Conservation (phyloP, 2,113 vertebrate species). For the Maccullochella peelii region DNA sequence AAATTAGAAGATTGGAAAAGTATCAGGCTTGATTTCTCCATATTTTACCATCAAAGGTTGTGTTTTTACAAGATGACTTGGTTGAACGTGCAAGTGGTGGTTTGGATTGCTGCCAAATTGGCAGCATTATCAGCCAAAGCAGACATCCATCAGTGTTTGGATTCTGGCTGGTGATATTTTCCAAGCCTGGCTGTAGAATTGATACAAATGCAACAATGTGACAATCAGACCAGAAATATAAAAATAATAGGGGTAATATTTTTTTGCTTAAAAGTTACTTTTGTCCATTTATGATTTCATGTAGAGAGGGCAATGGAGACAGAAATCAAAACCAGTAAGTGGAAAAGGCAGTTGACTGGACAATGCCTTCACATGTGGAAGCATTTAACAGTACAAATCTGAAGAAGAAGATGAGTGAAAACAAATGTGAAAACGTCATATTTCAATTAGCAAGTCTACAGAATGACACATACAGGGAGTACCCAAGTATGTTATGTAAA, state of each 20-base stretch:
- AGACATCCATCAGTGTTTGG: slow-evolving; percentile 48
- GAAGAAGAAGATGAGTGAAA: background rate
- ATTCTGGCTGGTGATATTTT: slow-evolving; percentile 41
- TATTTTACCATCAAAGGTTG: slow-evolving; percentile 8
- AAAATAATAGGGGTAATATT: background rate
- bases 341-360: too few species aligned
- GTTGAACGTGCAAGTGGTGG: slow-evolving; percentile 6
- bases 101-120: slow-evolving; percentile 58
- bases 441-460: background rate
- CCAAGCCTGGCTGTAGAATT: slow-evolving; percentile 33
- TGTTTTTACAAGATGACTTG: slow-evolving; percentile 34
- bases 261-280: background rate
- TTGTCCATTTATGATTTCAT: background rate
- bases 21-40: slow-evolving; percentile 19
- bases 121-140: slow-evolving; percentile 44
- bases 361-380: background rate
- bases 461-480: background rate
- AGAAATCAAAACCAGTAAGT: background rate
- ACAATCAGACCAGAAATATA: slow-evolving; percentile 16
- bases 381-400: background rate
- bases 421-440: background rate
- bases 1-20: slow-evolving; percentile 21
- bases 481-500: background rate
- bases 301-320: background rate
- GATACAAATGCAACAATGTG: slow-evolving; percentile 37